A percentile compares a stretch with the other conserved stretches of the same genome.
phyloP scores from a whole-genome alignment of 2,888 invertebrate genomes.

The Tribolium freemani region DNA sequence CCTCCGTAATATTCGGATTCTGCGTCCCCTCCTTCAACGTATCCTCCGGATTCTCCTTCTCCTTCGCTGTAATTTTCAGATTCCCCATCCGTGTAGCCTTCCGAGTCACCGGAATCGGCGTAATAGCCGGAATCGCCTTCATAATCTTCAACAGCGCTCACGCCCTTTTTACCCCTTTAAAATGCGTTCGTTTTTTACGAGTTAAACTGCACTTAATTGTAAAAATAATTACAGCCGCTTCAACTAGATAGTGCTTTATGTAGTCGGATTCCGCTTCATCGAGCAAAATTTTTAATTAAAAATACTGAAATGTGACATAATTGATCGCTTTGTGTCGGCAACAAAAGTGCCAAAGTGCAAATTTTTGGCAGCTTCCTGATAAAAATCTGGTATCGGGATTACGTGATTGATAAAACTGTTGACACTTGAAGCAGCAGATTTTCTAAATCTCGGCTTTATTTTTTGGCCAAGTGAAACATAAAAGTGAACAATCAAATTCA shows the following conservation, averaged over 20 bases:
- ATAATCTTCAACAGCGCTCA: slow-evolving; percentile 46
- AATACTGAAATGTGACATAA: not conserved
- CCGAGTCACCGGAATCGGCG: slow-evolving; percentile 50
- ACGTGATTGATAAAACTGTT: not conserved
- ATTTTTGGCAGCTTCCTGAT: not conserved
- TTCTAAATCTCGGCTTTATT: not conserved
- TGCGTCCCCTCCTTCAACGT: slow-evolving; percentile 38
- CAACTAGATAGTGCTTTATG: too few species aligned
- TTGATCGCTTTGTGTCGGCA: not conserved
- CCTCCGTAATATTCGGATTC: slow-evolving; percentile 39
- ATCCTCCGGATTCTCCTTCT: slow-evolving; percentile 31
- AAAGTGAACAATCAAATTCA: slow-evolving; percentile 28
- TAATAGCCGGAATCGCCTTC: slow-evolving; percentile 50
- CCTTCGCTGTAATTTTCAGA: slow-evolving; percentile 41
- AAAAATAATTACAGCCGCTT: not conserved
- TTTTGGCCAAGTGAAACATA: slow-evolving; percentile 10
- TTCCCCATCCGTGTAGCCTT: slow-evolving; percentile 49
- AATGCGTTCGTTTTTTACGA: slow-evolving; percentile 9
- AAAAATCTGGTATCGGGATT: not conserved
- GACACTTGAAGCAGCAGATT: too few species aligned
- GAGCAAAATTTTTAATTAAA: too few species aligned
- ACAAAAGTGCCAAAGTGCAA: not conserved
- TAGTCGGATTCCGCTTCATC: too few species aligned
- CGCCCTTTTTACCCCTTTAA: slow-evolving; percentile 44
- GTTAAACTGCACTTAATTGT: not conserved